Evolutionary conservation across 2,113 vertebrate species (phyloP).

Genomic region (Aplodontia rufa): DNA sequence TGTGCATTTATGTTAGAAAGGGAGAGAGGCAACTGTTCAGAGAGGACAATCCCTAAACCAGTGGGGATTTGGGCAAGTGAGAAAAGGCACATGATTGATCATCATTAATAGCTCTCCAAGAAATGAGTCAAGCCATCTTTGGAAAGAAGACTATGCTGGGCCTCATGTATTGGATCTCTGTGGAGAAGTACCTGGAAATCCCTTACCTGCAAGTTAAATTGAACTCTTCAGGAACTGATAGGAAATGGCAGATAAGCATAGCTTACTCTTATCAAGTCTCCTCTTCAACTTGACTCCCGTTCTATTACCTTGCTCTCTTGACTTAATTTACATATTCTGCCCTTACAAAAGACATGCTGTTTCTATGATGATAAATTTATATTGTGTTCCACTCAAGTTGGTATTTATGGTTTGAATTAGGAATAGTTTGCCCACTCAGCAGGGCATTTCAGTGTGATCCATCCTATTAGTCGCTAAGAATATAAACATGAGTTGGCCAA

Average conservation of each 20-base stretch:
- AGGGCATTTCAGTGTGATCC: not conserved
- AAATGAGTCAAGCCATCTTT: not conserved
- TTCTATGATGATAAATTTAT: not conserved
- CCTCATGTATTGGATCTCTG: not conserved
- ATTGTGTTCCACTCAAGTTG: not conserved
- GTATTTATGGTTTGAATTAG: not conserved
- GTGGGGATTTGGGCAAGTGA: not conserved
- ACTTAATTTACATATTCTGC: not conserved
- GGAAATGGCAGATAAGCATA: not conserved
- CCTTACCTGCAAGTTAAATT: not conserved
- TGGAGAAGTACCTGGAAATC: not conserved
- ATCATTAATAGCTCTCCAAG: not conserved
- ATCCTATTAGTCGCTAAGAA: not conserved
- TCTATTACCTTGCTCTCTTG: not conserved
- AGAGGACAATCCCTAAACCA: not conserved
- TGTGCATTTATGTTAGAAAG: not conserved
- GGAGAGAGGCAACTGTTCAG: not conserved
- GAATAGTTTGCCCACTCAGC: not conserved
- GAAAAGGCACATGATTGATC: not conserved
- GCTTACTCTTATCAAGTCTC: not conserved
- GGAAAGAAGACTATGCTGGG: not conserved
- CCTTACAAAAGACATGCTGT: not conserved
- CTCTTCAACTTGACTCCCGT: not conserved
- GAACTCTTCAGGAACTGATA: not conserved
- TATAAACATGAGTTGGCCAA: not conserved